Conservation (phyloP, 2,797 vertebrate species). For the Geotrypetes seraphini region DNA sequence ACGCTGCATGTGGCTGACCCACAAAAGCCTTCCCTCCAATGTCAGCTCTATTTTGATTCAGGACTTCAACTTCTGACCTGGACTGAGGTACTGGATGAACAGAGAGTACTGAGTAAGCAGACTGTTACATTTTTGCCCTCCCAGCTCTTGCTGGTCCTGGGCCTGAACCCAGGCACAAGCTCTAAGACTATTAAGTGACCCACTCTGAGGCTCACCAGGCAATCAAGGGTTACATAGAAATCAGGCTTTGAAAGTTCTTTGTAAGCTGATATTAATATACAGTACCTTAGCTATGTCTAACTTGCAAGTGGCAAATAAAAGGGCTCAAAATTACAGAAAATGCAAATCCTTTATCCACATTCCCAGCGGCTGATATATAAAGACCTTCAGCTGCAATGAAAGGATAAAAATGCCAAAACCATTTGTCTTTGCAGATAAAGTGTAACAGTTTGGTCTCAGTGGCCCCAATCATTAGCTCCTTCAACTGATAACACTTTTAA, state of each 20-base stretch:
- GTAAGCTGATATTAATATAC: slow-evolving; percentile 8
- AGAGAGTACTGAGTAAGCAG: too few relatives aligned
- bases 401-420: slow-evolving; percentile 23
- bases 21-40: too few relatives aligned
- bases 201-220: too few relatives aligned
- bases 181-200: too few relatives aligned
- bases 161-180: too few relatives aligned
- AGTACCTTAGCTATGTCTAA: slow-evolving; percentile 3
- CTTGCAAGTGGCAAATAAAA: slow-evolving; percentile 19
- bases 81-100: too few relatives aligned
- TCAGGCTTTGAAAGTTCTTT: background rate
- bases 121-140: too few relatives aligned
- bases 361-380: slow-evolving; percentile 43
- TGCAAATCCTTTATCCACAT: slow-evolving; percentile 46
- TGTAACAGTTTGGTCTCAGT: slow-evolving; percentile 10
- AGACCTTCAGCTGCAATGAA: slow-evolving; percentile 33
- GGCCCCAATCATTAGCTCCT: slow-evolving; percentile 27
- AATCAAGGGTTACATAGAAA: background rate
- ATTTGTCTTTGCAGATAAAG: slow-evolving; percentile 31
- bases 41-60: too few relatives aligned
- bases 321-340: slow-evolving; percentile 36
- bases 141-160: too few relatives aligned
- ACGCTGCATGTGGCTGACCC: too few relatives aligned
- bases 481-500: slow-evolving; percentile 6
- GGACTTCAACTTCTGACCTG: too few relatives aligned